A percentile compares a stretch with the other conserved stretches of the same genome.
phyloP scores from a whole-genome alignment of 2,797 vertebrate species.

The Malurus leucopterus region DNA sequence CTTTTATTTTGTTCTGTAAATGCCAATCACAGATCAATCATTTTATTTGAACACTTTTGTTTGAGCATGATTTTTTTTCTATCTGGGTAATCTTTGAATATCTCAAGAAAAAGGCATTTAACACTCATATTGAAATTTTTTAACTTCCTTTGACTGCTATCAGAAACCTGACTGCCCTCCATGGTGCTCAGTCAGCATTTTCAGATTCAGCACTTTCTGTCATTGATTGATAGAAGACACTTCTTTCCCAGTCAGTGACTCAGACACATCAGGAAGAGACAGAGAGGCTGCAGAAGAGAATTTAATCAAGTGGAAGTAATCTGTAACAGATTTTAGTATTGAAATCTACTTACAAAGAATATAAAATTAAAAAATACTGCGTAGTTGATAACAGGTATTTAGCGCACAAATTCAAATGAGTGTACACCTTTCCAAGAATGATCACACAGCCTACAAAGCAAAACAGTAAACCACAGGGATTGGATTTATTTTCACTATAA shows the following conservation, averaged over 20 bases:
- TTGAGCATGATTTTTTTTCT: not conserved
- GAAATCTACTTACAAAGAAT: not conserved
- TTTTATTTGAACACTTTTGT: not conserved
- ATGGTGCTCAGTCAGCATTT: slow-evolving; percentile 55
- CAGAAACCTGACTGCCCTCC: slow-evolving; percentile 20
- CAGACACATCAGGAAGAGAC: slow-evolving; percentile 62
- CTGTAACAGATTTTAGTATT: slow-evolving; percentile 30
- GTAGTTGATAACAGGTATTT: not conserved
- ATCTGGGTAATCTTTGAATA: not conserved
- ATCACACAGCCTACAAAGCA: not conserved
- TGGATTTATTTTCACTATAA: not conserved
- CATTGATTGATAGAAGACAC: slow-evolving; percentile 75
- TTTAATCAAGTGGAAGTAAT: slow-evolving; percentile 15
- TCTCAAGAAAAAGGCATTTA: not conserved
- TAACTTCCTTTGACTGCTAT: not conserved
- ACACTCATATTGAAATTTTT: not conserved
- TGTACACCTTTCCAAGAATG: not conserved
- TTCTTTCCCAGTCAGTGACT: slow-evolving; percentile 51
- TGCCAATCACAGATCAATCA: not conserved
- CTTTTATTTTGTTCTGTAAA: not conserved
- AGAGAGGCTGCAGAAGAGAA: slow-evolving; percentile 47
- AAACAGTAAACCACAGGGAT: not conserved
- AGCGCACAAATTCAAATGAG: not conserved
- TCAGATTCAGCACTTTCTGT: slow-evolving; percentile 57
- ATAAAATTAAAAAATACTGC: not conserved